Base-by-base conservation (phyloP, 2,113 vertebrate species). In the Platysteira castanea region DNA sequence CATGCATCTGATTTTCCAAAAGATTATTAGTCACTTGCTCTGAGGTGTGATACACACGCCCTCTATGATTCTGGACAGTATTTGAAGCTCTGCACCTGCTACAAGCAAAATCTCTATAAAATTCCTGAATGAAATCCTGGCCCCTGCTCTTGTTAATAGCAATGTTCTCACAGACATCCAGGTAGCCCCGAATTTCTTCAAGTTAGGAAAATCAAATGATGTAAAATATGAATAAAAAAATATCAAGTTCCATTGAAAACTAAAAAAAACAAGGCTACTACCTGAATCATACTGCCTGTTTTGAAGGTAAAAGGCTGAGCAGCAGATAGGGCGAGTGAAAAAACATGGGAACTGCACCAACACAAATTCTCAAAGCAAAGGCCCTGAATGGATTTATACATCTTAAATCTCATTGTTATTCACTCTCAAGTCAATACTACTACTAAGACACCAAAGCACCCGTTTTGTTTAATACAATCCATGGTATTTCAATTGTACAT, bases 31-130 rank as follows among this genome's bases (percentile, higher is more conserved):
- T 60, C 61, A 76, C 31, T 31, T 77, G 31, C 44, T 56, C 44
- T 41, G 71, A 76, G 73, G 74, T 23, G 49, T 22, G 50, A 83
- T 30, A 37, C 3, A 39, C 21, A 60, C 0, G 0, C 5, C 47
- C 27, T 57, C 60, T 37, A 8, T 2, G 4, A 42, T 60, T 61
- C 33, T 28, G 54, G 39, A 26, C 23, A 35, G 15, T 18, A 63
- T 59, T 10, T 63, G 60, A 20, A 53, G 70, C 30, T 67, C 69
- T 63, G 39, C 57, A 68, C 44, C 49, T 26, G 21, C 64, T 57
- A 30, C 8, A 49, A 81, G 30, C 13, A n/a, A 61, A 59, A 75
- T 37, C 11, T 57, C 20, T 50, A 8, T 8, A 13, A 61, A 78
- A 74, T 46, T 79, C 31, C 46, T 74, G 60, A 60, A 49, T 21